Evolutionary conservation across 2,888 invertebrate species (phyloP).

Genomic region (Hypena proboscidalis): DNA sequence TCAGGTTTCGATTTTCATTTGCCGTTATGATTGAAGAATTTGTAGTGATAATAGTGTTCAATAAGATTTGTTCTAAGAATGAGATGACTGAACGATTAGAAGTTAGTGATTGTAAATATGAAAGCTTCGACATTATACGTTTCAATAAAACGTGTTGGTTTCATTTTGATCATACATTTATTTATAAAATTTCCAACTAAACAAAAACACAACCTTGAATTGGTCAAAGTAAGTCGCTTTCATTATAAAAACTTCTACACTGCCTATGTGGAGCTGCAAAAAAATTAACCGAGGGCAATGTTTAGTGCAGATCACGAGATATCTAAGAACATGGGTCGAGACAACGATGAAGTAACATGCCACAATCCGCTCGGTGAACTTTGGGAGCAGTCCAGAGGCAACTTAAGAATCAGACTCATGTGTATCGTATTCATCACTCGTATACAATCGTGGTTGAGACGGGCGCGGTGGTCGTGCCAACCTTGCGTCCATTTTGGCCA

Average conservation of each 20-base stretch:
- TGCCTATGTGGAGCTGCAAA: too few species aligned
- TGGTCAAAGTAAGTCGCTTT: slow-evolving; percentile 7
- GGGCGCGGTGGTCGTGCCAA: slow-evolving; percentile 55
- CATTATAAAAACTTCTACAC: too few species aligned
- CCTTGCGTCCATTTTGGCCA: slow-evolving; percentile 29
- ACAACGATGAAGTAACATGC: too few species aligned
- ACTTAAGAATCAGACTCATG: slow-evolving; percentile 68
- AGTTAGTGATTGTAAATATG: slow-evolving; percentile 83
- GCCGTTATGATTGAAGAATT: slow-evolving; percentile 77
- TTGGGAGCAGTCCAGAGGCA: too few species aligned
- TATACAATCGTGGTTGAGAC: slow-evolving; percentile 52
- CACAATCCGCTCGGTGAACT: too few species aligned
- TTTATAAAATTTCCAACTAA: slow-evolving; percentile 10
- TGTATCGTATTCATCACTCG: slow-evolving; percentile 79
- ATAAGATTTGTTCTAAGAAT: slow-evolving; percentile 78
- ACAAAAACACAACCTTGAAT: slow-evolving; percentile 31
- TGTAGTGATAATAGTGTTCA: slow-evolving; percentile 84
- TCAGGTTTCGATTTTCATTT: slow-evolving; percentile 80
- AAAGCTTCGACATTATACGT: slow-evolving; percentile 83
- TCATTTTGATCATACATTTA: slow-evolving; percentile 52
- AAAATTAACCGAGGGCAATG: too few species aligned
- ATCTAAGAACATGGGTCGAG: too few species aligned
- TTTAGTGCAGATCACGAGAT: too few species aligned
- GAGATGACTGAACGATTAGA: slow-evolving; percentile 83
- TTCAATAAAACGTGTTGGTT: slow-evolving; percentile 72